Conservation (phyloP, 2,797 vertebrate genomes). For the Gouania willdenowi region DNA sequence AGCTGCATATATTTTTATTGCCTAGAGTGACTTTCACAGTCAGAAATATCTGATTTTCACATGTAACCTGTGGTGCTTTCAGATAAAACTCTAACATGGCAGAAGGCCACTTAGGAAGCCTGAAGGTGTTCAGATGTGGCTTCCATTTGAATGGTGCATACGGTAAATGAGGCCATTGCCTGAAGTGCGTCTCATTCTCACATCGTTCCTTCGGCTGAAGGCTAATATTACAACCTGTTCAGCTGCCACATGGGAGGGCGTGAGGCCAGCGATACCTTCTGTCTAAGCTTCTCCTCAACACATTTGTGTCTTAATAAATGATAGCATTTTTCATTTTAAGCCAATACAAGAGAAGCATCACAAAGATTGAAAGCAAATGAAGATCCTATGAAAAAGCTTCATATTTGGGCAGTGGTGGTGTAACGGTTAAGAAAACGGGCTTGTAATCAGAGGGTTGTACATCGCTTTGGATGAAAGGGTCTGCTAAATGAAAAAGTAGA, state of each 20-base stretch:
- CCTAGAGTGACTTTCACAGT: too few species aligned
- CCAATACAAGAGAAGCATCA: constrained; percentile 4
- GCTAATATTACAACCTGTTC: constrained; percentile 20
- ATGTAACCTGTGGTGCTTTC: too few species aligned
- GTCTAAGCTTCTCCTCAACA: background rate
- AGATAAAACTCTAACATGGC: too few species aligned
- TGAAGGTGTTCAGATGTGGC: constrained; percentile 5
- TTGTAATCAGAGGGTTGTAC: too few species aligned
- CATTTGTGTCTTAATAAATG: background rate
- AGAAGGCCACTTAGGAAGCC: constrained; percentile 28
- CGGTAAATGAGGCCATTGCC: constrained; percentile 25
- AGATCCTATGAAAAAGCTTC: too few species aligned
- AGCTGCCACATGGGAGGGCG: constrained; percentile 7
- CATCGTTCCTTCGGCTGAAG: background rate
- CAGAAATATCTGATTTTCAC: too few species aligned
- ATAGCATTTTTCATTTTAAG: too few species aligned
- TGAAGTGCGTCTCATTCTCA: constrained; percentile 7
- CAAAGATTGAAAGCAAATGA: constrained; percentile 11
- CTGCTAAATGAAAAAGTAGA: too few species aligned
- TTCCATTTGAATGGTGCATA: background rate
- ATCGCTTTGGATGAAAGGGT: too few species aligned
- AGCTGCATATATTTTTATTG: too few species aligned
- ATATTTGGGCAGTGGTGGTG: too few species aligned
- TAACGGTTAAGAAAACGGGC: too few species aligned
- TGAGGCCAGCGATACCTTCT: constrained; percentile 6